These are phyloP conservation scores for Hyaena hyaena DNA, from an alignment of 2,113 vertebrate species.

Conservation along the genomic window DNA sequence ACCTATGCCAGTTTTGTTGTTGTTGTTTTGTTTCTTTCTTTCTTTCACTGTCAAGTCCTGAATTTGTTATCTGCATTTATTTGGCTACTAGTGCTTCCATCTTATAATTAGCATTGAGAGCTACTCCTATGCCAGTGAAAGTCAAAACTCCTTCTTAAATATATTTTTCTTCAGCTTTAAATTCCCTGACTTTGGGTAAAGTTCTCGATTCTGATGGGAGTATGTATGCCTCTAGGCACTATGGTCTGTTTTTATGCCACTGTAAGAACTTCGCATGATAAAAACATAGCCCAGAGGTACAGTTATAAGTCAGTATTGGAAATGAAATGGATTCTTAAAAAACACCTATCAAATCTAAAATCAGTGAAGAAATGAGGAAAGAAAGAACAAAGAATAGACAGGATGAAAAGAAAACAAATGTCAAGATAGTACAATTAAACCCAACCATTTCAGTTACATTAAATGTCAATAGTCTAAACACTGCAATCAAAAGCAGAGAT, in stretches of 20 bases:
- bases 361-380: not conserved
- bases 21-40: not conserved
- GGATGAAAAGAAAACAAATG: not conserved
- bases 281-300: constrained; percentile 2
- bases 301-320: not conserved
- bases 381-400: not conserved
- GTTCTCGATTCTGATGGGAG: not conserved
- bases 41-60: not conserved
- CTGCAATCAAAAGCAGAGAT: not conserved
- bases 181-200: not conserved
- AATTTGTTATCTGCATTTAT: not conserved
- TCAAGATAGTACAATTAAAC: not conserved
- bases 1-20: not conserved
- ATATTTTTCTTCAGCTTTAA: constrained; percentile 8
- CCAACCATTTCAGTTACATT: not conserved
- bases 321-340: not conserved
- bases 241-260: not conserved
- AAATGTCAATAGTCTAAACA: not conserved
- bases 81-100: not conserved
- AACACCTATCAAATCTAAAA: not conserved
- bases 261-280: not conserved
- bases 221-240: not conserved
- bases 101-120: not conserved
- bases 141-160: not conserved
- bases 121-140: not conserved